Base-by-base conservation (phyloP, 2,797 vertebrate species). In the Lophius americanus region DNA sequence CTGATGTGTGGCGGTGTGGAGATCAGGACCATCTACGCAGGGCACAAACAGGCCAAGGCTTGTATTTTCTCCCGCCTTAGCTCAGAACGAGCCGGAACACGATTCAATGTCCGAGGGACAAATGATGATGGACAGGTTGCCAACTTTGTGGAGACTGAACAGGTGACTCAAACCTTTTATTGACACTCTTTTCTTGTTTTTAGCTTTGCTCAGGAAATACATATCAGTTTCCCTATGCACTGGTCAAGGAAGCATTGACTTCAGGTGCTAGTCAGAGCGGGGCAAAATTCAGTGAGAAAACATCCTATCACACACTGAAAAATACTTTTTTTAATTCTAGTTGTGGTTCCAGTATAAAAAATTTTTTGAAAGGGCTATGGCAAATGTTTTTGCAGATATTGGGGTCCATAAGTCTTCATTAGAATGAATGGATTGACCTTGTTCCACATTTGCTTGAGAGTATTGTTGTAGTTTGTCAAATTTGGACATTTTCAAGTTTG, bases 1-100 rank as follows among this genome's bases (percentile, higher is more conserved):
- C 93, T 99, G 75, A 98, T 99, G 97, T 99, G 98, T 58, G 98
- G 98, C 0, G 98, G 98, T 9, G 98, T 99, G 60, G 98, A 99
- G 90, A 94, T 99, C 84, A 92, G 98, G 75, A 99, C 98, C 3
- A 98, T 99, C 87, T 98, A 99, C 68, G 97, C 98, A 0, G 98
- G 97, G 32, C 97, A 99, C 89, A 98, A 97, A 82, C 98, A 99
- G 85, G 98, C 97, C 48, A 99, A 99, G 80, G 98, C 97, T 65
- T 99, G 98, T 59, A 96, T 98, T 68, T 97, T 99, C 85, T 99
- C 98, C 51, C 94, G 97, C 13, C 94, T 99, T 50, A 99, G 98
- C 91, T 99, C 97, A 8, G 97, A 98, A 81, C 92, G 97, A 66
- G 98, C 98, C 0, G 98, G 98, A 72, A 99, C 98, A 0, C 92